Percentiles rank a stretch among this genome's conserved stretches.
phyloP scores from a whole-genome alignment of 1,140 invertebrate species.

The Macrostomum lignano region DNA sequence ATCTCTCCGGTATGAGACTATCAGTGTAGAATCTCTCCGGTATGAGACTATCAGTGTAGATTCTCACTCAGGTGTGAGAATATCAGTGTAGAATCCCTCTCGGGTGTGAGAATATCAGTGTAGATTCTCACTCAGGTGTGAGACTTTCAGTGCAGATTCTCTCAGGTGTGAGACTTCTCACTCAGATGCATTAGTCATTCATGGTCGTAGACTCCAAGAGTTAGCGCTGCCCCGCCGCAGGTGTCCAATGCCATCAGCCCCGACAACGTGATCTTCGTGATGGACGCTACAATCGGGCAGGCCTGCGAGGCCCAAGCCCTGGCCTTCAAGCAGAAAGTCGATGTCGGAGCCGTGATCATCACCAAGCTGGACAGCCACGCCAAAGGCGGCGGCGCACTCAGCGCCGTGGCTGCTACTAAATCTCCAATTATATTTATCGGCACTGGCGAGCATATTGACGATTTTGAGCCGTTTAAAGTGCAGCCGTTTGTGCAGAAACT shows the following conservation, averaged over 20 bases:
- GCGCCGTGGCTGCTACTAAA: conserved; percentile 88
- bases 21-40: too few relatives aligned
- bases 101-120: too few relatives aligned
- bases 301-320: conserved; percentile 72
- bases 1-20: too few relatives aligned
- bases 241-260: conserved; percentile 33
- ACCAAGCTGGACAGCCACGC: conserved; percentile 97
- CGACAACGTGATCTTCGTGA: conserved; percentile 94
- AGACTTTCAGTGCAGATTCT: too few relatives aligned
- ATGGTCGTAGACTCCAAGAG: too few relatives aligned
- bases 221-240: too few relatives aligned
- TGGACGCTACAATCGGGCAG: conserved; percentile 99
- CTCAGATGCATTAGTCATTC: too few relatives aligned
- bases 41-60: too few relatives aligned
- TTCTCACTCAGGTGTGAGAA: too few relatives aligned
- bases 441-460: conserved; percentile 97
- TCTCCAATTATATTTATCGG: conserved; percentile 98
- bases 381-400: conserved; percentile 90
- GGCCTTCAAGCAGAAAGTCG: conserved; percentile 94
- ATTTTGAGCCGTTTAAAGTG: conserved; percentile 92
- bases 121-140: too few relatives aligned
- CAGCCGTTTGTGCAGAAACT: conserved; percentile 98
- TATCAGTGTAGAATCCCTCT: too few relatives aligned
- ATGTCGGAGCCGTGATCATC: conserved; percentile 93
- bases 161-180: too few relatives aligned